Evolutionary conservation across 2,113 vertebrate genomes (phyloP).

Genomic region (Catharus bicknelli): DNA sequence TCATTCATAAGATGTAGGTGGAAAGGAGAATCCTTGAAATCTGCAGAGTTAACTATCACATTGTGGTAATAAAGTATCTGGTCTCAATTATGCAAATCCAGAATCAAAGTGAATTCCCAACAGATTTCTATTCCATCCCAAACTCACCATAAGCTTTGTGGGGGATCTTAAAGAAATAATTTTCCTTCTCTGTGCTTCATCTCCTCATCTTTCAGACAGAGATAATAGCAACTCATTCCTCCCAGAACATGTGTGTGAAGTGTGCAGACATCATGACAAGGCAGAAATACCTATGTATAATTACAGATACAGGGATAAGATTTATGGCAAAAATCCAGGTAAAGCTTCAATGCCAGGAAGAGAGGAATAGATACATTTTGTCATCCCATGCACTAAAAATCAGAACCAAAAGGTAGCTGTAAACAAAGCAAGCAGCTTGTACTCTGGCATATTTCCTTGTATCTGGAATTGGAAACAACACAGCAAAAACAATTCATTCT

Average conservation of each 20-base stretch:
- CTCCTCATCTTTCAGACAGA: background rate
- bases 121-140: background rate
- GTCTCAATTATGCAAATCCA: background rate
- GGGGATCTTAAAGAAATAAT: background rate
- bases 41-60: background rate
- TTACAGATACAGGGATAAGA: background rate
- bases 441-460: conserved; percentile 2
- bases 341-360: background rate
- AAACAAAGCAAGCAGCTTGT: conserved; percentile 39
- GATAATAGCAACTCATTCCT: background rate
- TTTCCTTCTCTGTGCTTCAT: background rate
- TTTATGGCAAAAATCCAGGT: background rate
- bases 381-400: background rate
- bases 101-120: background rate
- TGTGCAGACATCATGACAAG: background rate
- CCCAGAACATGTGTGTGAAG: background rate
- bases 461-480: background rate
- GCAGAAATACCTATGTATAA: background rate
- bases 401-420: conserved; percentile 40
- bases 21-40: background rate
- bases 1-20: background rate
- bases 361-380: background rate
- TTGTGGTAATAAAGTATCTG: background rate
- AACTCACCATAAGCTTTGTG: background rate
- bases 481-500: conserved; percentile 11